Evolutionary conservation across 2,797 vertebrate genomes (phyloP).

Genomic region (Manis pentadactyla): DNA sequence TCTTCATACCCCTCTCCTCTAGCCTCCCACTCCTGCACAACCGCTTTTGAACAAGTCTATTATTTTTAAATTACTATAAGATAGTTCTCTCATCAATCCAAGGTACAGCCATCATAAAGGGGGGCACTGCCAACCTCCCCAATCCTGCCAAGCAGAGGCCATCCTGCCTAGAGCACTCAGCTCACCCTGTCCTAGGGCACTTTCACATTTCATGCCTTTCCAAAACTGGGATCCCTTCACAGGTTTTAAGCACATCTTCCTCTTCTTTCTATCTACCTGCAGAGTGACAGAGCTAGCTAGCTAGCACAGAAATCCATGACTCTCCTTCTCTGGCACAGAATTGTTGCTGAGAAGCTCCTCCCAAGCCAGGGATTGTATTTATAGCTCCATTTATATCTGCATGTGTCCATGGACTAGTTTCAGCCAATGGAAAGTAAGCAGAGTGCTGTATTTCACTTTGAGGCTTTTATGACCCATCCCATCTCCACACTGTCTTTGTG

Average conservation of each 20-base stretch:
- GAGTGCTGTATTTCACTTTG: neutral
- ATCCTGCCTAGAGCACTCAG: fast-evolving
- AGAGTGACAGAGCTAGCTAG: neutral
- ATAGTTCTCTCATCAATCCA: neutral
- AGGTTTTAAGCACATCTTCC: neutral
- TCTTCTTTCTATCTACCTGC: neutral
- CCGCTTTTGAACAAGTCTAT: neutral
- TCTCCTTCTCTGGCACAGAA: neutral
- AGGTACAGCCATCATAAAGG: neutral
- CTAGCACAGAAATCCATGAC: neutral
- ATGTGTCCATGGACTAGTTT: neutral
- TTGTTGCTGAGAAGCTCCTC: neutral
- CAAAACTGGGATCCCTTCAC: neutral
- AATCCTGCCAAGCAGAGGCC: neutral
- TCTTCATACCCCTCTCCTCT: neutral
- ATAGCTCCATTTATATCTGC: neutral
- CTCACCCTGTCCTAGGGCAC: neutral
- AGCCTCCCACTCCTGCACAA: neutral
- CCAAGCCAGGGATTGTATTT: neutral
- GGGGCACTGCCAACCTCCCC: neutral
- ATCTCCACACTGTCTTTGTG: neutral
- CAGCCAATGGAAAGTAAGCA: neutral
- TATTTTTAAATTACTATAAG: neutral
- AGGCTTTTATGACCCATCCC: neutral
- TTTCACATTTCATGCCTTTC: neutral